Evolutionary conservation across 2,797 vertebrate genomes (phyloP), one percentile per base, ranked within the genome.

Genomic region (Enteromius mattozi): DNA sequence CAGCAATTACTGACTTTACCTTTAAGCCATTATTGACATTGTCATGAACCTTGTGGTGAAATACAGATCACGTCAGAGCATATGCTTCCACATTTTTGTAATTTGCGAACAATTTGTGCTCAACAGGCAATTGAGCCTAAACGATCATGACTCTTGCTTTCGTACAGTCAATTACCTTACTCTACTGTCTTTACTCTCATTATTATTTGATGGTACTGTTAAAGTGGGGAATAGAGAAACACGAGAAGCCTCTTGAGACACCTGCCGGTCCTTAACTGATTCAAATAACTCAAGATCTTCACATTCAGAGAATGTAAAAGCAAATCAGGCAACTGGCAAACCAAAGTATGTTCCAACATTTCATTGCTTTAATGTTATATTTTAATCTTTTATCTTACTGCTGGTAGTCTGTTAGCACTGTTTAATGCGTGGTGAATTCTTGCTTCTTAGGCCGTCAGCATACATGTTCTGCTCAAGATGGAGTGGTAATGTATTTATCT

Each of bases 111-210:
- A 77, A 83, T 69, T 68, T 83, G 81, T 51, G 47, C 75, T 56
- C 47, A 83, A 77, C 74, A 83, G 74, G 42, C 82, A 56, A 59
- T 77, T 83, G 12, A 68, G 49, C 42, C 27, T 69, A 56, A 54
- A 54, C 19, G 37, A 42, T 59, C 51, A 33, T 42, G 61, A 40
- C 72, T 77, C 33, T 45, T 21, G 21, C 74, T 80, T 33, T 69
- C 12, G 14, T 82, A 42, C n/a, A 30, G 81, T 80, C 47, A 80
- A 80, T 83, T 80, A 86, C 37, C 47, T 77, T 77, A 40, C 66
- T 75, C 76, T 51, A n/a, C 69, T 80, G 77, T 70, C 63, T 45
- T 75, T 80, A 69, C 40, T 49, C 19, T 71, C 40, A 9, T 35
- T 14, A 33, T 51, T 80, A 56, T 83, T 79, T 81, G 61, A 80